These are phyloP conservation scores for Cariama cristata DNA, from an alignment of 2,113 vertebrate species.

Conservation along the genomic window DNA sequence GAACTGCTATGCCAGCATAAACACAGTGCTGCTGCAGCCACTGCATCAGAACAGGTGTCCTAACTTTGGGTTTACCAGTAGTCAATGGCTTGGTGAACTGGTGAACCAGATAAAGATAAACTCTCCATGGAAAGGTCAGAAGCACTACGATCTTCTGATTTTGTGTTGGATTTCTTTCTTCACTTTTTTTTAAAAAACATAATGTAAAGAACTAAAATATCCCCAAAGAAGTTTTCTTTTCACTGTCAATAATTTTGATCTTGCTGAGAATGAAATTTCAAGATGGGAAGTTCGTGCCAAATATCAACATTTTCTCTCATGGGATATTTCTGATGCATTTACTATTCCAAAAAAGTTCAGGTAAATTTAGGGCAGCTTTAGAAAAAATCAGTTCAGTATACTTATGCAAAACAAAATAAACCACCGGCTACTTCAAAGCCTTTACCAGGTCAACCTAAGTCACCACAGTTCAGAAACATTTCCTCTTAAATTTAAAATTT, in stretches of 20 bases:
- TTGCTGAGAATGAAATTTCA: background rate
- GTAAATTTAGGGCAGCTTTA: background rate
- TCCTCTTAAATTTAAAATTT: conserved; percentile 32
- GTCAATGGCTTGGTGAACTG: background rate
- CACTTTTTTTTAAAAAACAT: background rate
- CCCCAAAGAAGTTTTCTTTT: background rate
- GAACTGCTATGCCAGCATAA: conserved; percentile 17
- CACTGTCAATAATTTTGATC: background rate
- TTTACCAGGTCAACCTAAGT: conserved; percentile 7
- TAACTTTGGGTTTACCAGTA: background rate
- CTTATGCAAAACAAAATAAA: background rate
- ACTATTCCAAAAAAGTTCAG: background rate
- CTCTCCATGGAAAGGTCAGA: background rate
- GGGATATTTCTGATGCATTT: background rate
- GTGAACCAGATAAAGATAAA: background rate
- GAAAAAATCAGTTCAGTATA: background rate
- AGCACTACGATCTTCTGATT: background rate
- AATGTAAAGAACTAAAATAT: background rate
- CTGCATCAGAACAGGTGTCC: background rate
- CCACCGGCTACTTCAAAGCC: conserved; percentile 8
- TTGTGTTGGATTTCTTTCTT: background rate
- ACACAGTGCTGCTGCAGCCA: background rate
- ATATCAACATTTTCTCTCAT: background rate
- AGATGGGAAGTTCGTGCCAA: background rate
- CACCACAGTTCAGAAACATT: conserved; percentile 6